These are phyloP conservation scores for Callosobruchus maculatus DNA, from an alignment of 2,888 invertebrate species.

Conservation along the genomic window DNA sequence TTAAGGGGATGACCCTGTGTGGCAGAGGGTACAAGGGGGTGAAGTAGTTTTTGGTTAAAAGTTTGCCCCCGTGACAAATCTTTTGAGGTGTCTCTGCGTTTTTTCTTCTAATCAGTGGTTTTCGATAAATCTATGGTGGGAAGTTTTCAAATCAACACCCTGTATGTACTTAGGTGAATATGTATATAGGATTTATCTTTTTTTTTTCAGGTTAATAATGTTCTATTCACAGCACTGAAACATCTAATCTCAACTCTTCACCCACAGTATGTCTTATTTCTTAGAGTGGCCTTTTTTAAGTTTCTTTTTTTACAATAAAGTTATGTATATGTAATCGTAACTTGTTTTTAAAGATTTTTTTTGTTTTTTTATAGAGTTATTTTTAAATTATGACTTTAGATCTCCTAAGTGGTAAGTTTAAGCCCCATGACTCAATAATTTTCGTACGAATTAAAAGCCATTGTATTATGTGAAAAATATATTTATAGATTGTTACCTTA, in stretches of 20 bases:
- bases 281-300: not conserved
- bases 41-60: no score
- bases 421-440: not conserved
- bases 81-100: no score
- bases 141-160: no score
- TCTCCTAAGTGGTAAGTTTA: constrained; percentile 26
- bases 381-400: constrained; percentile 24
- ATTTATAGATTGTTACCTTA: constrained; percentile 14
- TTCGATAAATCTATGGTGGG: no score
- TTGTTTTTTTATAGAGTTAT: constrained; percentile 15
- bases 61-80: no score
- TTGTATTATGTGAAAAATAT: constrained; percentile 1
- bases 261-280: not conserved
- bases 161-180: no score
- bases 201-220: constrained; percentile 73
- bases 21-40: no score
- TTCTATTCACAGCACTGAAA: constrained; percentile 48
- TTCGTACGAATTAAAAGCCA: not conserved
- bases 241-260: not conserved
- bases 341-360: not conserved
- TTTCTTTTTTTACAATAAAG: not conserved
- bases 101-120: no score
- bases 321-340: not conserved
- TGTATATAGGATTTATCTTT: no score
- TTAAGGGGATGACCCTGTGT: no score